Conservation (phyloP, 2,888 invertebrate species). For the Flexamia atlantica region DNA sequence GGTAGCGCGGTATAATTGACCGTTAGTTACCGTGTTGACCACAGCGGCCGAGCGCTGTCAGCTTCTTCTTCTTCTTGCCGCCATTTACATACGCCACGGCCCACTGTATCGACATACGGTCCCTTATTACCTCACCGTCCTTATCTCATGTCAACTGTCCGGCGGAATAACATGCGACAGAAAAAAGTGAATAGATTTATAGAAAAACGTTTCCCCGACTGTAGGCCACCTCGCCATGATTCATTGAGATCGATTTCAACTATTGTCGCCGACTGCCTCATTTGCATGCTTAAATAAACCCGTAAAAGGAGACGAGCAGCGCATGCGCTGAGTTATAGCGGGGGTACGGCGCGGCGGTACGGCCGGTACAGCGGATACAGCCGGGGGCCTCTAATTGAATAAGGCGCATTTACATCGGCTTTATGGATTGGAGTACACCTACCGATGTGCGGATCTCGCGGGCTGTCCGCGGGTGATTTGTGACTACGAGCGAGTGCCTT, state of each 20-base stretch:
- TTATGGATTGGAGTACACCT: conserved; percentile 49
- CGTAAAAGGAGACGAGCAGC: conserved; percentile 51
- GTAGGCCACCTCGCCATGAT: conserved; percentile 59
- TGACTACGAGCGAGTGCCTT: too few relatives aligned
- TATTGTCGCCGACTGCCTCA: conserved; percentile 47
- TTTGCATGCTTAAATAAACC: conserved; percentile 56
- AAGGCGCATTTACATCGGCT: conserved; percentile 51
- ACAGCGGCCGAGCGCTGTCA: conserved; percentile 61
- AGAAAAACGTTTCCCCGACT: conserved; percentile 58
- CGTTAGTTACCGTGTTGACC: conserved; percentile 61
- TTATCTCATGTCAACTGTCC: conserved; percentile 62
- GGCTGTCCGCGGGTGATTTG: too few relatives aligned
- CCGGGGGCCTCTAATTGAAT: conserved; percentile 44
- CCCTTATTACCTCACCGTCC: conserved; percentile 61
- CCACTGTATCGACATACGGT: conserved; percentile 60
- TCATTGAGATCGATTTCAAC: conserved; percentile 60
- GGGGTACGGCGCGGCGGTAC: too few relatives aligned
- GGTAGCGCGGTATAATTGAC: conserved; percentile 60
- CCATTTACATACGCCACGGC: conserved; percentile 62
- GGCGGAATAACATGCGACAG: conserved; percentile 56
- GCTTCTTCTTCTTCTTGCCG: conserved; percentile 58
- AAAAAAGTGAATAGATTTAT: conserved; percentile 62
- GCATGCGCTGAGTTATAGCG: conserved; percentile 37
- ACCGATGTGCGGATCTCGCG: too few relatives aligned
- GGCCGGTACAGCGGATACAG: too few relatives aligned